These are phyloP conservation scores for Frieseomelitta varia DNA, from an alignment of 1,140 invertebrate species.

Conservation along the genomic window DNA sequence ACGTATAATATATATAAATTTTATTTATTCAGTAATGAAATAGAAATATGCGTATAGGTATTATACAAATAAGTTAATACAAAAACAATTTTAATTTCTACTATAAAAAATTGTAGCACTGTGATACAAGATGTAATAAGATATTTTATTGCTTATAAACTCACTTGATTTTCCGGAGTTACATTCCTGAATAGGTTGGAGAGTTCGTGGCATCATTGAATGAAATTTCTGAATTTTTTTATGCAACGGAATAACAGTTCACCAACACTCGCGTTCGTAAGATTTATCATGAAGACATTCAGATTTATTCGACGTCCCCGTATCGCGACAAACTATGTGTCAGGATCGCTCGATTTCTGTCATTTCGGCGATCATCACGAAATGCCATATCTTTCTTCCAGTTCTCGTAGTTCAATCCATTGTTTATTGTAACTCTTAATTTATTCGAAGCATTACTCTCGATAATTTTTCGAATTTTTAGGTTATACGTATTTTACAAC, in stretches of 20 bases:
- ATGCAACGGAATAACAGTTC: constrained; percentile 1
- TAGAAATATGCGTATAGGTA: background rate
- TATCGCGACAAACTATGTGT: background rate
- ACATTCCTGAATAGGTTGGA: constrained; percentile 76
- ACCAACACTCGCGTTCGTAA: background rate
- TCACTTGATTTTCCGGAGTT: constrained; percentile 72
- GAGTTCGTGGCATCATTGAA: constrained; percentile 57
- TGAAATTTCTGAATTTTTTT: constrained; percentile 1
- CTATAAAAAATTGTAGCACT: background rate
- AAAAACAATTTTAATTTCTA: background rate
- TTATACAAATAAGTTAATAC: too few relatives aligned
- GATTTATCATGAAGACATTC: constrained; percentile 1
- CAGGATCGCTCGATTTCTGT: background rate
- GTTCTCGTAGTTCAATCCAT: background rate
- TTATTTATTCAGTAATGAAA: too few relatives aligned
- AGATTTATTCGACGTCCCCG: background rate
- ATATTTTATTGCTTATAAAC: constrained; percentile 17
- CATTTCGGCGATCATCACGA: background rate
- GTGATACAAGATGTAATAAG: background rate
- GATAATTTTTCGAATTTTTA: background rate
- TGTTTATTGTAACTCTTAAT: background rate
- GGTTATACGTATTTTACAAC: background rate
- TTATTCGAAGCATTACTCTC: background rate
- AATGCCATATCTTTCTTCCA: constrained; percentile 1
- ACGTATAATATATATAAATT: too few relatives aligned